Evolutionary conservation across 2,888 invertebrate species (phyloP).

Genomic region (Drosophila paucipuncta): DNA sequence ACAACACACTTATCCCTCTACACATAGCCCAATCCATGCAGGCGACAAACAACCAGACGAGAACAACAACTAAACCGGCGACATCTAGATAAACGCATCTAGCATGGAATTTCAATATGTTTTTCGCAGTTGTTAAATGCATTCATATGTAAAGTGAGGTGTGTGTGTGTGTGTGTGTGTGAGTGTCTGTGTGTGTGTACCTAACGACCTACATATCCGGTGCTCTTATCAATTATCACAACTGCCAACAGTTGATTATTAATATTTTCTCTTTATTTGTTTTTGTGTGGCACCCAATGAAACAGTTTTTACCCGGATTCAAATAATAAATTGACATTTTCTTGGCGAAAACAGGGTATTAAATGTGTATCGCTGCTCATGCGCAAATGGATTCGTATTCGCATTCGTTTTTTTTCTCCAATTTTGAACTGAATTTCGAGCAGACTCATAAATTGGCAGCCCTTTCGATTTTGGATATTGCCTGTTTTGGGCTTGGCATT

Average conservation of each 20-base stretch:
- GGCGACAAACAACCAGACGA: conserved; percentile 24
- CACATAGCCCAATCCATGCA: conserved; percentile 13
- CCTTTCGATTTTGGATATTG: conserved; percentile 28
- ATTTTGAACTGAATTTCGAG: conserved; percentile 1
- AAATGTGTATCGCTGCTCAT: conserved; percentile 9
- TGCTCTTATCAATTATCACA: conserved; percentile 45
- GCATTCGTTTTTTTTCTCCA: not conserved
- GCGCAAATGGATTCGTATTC: conserved; percentile 16
- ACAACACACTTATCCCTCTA: conserved; percentile 23
- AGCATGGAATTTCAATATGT: conserved; percentile 48
- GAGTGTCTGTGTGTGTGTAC: not conserved
- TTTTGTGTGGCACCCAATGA: not conserved
- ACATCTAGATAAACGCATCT: conserved; percentile 41
- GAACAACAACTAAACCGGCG: conserved; percentile 13
- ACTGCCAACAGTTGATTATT: conserved; percentile 5
- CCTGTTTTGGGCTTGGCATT: conserved; percentile 31
- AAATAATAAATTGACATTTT: not conserved
- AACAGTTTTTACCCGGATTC: not conserved
- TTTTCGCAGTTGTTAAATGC: conserved; percentile 29
- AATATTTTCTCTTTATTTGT: not conserved
- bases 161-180: not conserved
- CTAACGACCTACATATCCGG: conserved; percentile 47
- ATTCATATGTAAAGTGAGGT: conserved; percentile 4
- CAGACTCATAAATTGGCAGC: conserved; percentile 25
- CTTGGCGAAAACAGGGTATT: not conserved